Evolutionary conservation across 2,113 vertebrate genomes (phyloP), one percentile per base, ranked within the genome.

Genomic region (Verasper variegatus): DNA sequence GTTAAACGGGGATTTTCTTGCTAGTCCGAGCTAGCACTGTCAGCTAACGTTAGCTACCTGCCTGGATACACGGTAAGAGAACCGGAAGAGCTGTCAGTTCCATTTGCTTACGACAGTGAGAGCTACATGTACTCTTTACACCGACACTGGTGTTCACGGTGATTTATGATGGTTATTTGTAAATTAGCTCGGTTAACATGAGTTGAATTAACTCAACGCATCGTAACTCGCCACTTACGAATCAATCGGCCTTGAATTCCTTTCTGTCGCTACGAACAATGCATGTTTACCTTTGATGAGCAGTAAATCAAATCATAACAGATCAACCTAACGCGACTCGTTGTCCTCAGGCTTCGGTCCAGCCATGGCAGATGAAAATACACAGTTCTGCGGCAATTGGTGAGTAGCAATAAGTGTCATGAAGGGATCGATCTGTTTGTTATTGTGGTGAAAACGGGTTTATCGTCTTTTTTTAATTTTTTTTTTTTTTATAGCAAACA

Each of bases 381-480:
- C 94, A 60, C 92, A 93, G 63, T 93, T 94, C 78, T 95, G 94
- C 89, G 91, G 89, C 24, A 95, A 95, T 47, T 95, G 95, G 95
- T 95, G 72, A 81, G 89, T 45, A 62, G 54, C 6, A 21, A 35
- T 14, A 24, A 26, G 1, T 21, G 18, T 1, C 3, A n/a, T 23
- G 10, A 45, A 7, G 4, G 13, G 4, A 67, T 68, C 5, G 12
- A 15, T 60, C 35, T 24, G 12, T 65, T 68, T 18, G 35, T 23
- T 9, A n/a, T 13, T 15, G 27, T n/a, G 18, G 31, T 61, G 23
- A 57, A 58, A 5, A 31, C 18, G 13, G 18, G 40, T 5, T 51
- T 9, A 51, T 51, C 4, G 40, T 47, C 26, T 21, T 55, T 12
- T 67, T 27, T 18, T 8, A 40, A 14, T 8, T 49, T 92, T 27